A percentile compares a stretch with the other conserved stretches of the same genome.
Evolutionary conservation across 2,888 invertebrate genomes (phyloP).

Genomic region (Phanerotoma sp.): DNA sequence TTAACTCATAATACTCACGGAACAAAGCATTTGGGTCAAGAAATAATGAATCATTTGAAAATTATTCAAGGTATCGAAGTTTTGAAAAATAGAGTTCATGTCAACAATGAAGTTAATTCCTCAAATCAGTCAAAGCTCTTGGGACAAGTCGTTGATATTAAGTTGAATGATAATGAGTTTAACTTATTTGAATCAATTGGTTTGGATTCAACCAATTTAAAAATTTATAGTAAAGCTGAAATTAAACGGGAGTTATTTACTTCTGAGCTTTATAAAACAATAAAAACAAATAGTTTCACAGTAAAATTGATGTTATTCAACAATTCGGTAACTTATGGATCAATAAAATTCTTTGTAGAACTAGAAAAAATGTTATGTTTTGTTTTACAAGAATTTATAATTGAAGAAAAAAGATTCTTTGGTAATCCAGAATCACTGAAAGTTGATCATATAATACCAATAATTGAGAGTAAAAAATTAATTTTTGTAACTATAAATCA

Average conservation of each 20-base stretch:
- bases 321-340: slow-evolving; percentile 22
- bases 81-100: not conserved
- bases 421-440: not conserved
- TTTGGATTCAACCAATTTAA: not conserved
- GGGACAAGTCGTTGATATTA: not conserved
- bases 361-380: not conserved
- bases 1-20: not conserved
- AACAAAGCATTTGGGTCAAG: not conserved
- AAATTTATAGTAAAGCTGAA: slow-evolving; percentile 14
- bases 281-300: slow-evolving; percentile 26
- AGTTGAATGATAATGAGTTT: not conserved
- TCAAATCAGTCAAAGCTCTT: not conserved
- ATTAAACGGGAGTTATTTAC: slow-evolving; percentile 25
- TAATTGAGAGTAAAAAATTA: not conserved
- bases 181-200: not conserved
- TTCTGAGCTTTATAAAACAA: slow-evolving; percentile 26
- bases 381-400: not conserved
- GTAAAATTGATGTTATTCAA: slow-evolving; percentile 14
- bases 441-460: not conserved
- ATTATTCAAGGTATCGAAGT: not conserved
- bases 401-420: not conserved
- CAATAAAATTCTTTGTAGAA: slow-evolving; percentile 23
- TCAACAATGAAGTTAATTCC: not conserved
- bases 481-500: not conserved
- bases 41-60: not conserved